Conservation (phyloP, 30 jellyfish, hydroid and myxozoan genomes). For the Turritopsis rubra region DNA sequence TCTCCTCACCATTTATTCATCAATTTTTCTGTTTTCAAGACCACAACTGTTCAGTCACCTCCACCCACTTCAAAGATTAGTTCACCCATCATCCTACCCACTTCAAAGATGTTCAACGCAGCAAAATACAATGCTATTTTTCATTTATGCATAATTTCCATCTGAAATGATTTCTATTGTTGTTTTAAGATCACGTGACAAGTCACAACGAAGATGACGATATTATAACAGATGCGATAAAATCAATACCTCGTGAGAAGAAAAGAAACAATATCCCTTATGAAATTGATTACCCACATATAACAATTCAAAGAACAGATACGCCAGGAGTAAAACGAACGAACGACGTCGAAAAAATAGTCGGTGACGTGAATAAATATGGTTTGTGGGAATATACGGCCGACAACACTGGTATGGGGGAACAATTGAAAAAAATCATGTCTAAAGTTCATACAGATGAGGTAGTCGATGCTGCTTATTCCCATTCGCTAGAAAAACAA, state of each 20-base stretch:
- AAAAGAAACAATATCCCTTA: background rate
- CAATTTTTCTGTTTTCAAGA: no score
- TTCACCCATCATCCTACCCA: no score
- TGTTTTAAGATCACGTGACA: background rate
- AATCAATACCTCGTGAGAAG: background rate
- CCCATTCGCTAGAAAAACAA: conserved; percentile 26
- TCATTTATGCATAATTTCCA: background rate
- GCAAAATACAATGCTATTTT: no score
- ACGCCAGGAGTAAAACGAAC: conserved; percentile 26
- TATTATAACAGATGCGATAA: conserved; percentile 1
- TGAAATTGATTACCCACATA: background rate
- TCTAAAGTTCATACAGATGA: conserved; percentile 15
- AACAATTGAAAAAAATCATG: conserved; percentile 12
- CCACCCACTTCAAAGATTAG: no score
- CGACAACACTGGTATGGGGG: conserved; percentile 57
- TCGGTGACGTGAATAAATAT: conserved; percentile 59
- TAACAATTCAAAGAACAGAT: background rate
- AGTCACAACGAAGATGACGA: conserved; percentile 21
- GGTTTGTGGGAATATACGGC: conserved; percentile 83
- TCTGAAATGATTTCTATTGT: background rate
- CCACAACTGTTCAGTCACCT: no score
- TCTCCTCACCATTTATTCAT: no score
- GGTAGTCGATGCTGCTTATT: background rate
- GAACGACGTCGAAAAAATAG: conserved; percentile 52
- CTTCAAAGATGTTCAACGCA: no score